phyloP scores from a whole-genome alignment of 2,797 vertebrate species.

The Pachyuromys duprasi region DNA sequence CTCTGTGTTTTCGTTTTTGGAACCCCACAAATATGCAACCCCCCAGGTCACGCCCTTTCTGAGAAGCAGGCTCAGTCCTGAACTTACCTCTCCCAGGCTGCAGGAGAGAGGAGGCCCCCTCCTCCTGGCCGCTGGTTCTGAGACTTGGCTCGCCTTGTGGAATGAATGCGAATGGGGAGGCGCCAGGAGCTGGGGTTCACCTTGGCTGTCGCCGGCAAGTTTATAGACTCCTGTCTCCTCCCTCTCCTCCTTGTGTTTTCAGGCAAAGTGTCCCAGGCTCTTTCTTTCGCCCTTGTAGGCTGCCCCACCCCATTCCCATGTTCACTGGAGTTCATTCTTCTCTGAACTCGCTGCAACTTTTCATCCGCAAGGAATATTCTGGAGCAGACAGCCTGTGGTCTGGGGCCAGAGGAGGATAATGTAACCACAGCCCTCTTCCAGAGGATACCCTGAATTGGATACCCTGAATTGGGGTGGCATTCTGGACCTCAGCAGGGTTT shows the following conservation, averaged over 20 bases:
- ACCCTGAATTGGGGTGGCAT: slow-evolving; percentile 7
- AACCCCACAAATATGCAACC: slow-evolving; percentile 8
- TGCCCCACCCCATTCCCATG: slow-evolving; percentile 79
- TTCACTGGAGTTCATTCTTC: slow-evolving; percentile 57
- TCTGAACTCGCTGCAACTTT: slow-evolving; percentile 44
- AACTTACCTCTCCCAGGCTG: slow-evolving; percentile 35
- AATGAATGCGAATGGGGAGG: slow-evolving; percentile 74
- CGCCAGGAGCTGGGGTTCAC: slow-evolving; percentile 79
- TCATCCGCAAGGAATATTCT: not conserved
- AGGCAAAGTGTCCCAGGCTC: slow-evolving; percentile 67
- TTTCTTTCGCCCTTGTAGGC: slow-evolving; percentile 64
- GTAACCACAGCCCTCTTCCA: not conserved
- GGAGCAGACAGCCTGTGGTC: slow-evolving; percentile 40
- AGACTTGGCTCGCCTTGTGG: slow-evolving; percentile 71
- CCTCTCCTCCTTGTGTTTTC: slow-evolving; percentile 79
- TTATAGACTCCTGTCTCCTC: slow-evolving; percentile 60
- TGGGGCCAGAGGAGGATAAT: not conserved
- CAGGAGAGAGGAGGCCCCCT: slow-evolving; percentile 33
- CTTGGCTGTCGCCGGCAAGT: slow-evolving; percentile 75
- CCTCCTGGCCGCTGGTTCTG: slow-evolving; percentile 40
- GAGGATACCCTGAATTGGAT: slow-evolving; percentile 31
- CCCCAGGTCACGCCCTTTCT: slow-evolving; percentile 30
- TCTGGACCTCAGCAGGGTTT: slow-evolving; percentile 14
- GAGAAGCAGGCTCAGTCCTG: slow-evolving; percentile 49
- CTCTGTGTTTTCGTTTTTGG: slow-evolving; percentile 37